phyloP scores from a whole-genome alignment of 1,140 invertebrate genomes.

The Tetragnatha versicolor region DNA sequence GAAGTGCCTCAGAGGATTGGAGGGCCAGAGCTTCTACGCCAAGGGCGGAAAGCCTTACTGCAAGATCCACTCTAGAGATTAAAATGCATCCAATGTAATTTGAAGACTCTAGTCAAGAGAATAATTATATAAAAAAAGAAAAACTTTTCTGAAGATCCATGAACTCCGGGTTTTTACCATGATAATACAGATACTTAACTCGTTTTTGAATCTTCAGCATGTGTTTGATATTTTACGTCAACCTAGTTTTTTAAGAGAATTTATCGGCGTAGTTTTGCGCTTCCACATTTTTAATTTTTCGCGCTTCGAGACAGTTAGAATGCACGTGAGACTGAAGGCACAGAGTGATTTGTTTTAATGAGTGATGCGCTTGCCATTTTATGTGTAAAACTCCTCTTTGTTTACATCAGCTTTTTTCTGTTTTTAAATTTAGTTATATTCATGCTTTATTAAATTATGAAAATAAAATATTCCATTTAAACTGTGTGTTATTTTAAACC shows the following conservation, averaged over 20 bases:
- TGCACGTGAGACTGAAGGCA: too few relatives aligned
- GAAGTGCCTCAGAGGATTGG: constrained; percentile 95
- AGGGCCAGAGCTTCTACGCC: constrained; percentile 98
- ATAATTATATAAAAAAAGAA: constrained; percentile 4
- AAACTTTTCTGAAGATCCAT: too few relatives aligned
- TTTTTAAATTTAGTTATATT: constrained; percentile 28
- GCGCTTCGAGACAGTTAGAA: too few relatives aligned
- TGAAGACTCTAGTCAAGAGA: constrained; percentile 43
- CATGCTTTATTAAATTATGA: constrained; percentile 26
- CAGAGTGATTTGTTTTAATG: background rate
- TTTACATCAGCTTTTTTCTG: constrained; percentile 6
- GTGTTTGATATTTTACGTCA: too few relatives aligned
- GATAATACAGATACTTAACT: too few relatives aligned
- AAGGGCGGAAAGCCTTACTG: constrained; percentile 98
- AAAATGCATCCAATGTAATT: background rate
- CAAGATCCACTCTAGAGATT: constrained; percentile 87
- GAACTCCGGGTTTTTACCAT: too few relatives aligned
- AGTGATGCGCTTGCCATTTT: constrained; percentile 8
- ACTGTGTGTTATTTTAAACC: background rate
- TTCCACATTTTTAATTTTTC: too few relatives aligned
- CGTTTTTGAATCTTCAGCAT: too few relatives aligned
- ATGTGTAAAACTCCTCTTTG: too few relatives aligned
- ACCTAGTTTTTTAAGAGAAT: too few relatives aligned
- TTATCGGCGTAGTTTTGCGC: too few relatives aligned
- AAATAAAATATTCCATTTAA: background rate